Conservation (phyloP, 2,888 invertebrate genomes). For the Onchidella celtica region DNA sequence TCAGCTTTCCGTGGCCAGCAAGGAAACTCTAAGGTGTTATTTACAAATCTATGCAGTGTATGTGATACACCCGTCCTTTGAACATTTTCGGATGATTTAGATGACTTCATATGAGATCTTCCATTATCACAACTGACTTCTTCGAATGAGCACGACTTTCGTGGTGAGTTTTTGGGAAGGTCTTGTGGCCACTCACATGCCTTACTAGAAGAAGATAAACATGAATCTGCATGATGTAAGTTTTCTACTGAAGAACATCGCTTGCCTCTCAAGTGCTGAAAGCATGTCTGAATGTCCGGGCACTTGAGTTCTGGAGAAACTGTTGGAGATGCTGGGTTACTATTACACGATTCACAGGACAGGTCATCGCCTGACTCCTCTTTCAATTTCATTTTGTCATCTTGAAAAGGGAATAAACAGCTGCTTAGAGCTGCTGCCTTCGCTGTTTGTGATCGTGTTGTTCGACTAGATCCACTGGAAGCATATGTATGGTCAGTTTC, state of each 20-base stretch:
- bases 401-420: background rate
- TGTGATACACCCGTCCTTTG: conserved; percentile 34
- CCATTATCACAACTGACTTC: conserved; percentile 38
- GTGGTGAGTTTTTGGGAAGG: conserved; percentile 26
- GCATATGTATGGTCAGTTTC: conserved; percentile 45
- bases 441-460: conserved; percentile 29
- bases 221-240: background rate
- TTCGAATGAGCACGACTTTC: conserved; percentile 47
- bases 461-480: conserved; percentile 25
- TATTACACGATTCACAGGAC: background rate
- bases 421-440: conserved; percentile 21
- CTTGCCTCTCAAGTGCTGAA: conserved; percentile 21
- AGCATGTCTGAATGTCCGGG: background rate
- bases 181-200: conserved; percentile 47
- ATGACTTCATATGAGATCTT: conserved; percentile 29
- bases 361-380: background rate
- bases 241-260: conserved; percentile 47
- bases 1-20: conserved; percentile 52
- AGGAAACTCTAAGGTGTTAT: conserved; percentile 46
- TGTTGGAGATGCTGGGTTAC: background rate
- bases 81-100: conserved; percentile 43
- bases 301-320: background rate
- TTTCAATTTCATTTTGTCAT: background rate
- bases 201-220: background rate
- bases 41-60: conserved; percentile 46